Evolutionary conservation across 2,113 vertebrate genomes (phyloP).

Genomic region (Mormoops blainvillei): DNA sequence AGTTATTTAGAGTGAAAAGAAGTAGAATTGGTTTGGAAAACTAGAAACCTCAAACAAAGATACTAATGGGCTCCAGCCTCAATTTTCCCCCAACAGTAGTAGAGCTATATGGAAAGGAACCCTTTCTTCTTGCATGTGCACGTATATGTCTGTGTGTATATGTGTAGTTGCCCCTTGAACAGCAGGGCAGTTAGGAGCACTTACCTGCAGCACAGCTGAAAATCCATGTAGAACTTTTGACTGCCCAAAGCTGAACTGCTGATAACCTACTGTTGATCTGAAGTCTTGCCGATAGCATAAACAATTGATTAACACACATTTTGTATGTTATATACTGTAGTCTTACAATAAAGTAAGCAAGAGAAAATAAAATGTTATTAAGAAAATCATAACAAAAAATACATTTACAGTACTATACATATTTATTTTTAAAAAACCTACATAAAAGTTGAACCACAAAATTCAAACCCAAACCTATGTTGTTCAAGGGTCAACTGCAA

Average conservation of each 20-base stretch:
- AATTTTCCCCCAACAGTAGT: neutral
- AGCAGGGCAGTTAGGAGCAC: neutral
- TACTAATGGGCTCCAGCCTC: neutral
- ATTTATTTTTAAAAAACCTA: neutral
- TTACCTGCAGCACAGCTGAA: neutral
- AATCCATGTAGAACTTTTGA: neutral
- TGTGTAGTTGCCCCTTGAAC: neutral
- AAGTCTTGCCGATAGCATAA: neutral
- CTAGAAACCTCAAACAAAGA: neutral
- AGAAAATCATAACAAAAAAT: neutral
- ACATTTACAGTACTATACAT: neutral
- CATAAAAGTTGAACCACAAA: neutral
- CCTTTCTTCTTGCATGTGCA: neutral
- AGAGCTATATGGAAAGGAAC: rapidly evolving
- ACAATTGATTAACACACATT: neutral
- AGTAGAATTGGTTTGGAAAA: neutral
- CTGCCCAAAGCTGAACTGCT: neutral
- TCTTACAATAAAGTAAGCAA: neutral
- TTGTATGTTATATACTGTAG: neutral
- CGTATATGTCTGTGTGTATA: rapidly evolving
- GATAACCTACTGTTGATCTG: neutral
- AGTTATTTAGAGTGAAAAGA: neutral
- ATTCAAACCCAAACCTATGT: neutral
- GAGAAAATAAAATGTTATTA: neutral
- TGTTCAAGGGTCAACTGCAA: neutral